These are phyloP conservation scores for Euthynnus affinis DNA, from an alignment of 2,797 vertebrate species.

Conservation along the genomic window DNA sequence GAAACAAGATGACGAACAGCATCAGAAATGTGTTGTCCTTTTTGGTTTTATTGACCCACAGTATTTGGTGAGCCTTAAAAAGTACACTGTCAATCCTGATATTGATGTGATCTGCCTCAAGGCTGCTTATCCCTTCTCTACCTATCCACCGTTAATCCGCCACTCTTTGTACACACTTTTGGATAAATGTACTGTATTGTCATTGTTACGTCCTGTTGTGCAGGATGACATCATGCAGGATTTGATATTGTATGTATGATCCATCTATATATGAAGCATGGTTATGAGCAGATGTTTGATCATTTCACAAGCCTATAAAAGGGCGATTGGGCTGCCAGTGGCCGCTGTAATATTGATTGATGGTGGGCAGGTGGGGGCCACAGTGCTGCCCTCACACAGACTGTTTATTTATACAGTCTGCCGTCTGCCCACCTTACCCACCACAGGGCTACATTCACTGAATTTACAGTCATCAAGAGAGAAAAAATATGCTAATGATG, in stretches of 20 bases:
- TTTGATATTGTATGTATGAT: constrained; percentile 72
- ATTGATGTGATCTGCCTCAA: constrained; percentile 26
- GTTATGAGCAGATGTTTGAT: constrained; percentile 87
- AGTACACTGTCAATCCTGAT: constrained; percentile 29
- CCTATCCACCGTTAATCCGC: background rate
- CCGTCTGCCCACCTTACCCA: constrained; percentile 81
- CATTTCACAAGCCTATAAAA: constrained; percentile 84
- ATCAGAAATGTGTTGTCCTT: constrained; percentile 25
- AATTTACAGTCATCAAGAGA: constrained; percentile 81
- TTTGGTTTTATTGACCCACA: constrained; percentile 48
- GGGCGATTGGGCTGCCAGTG: constrained; percentile 82
- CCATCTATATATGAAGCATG: constrained; percentile 77
- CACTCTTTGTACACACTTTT: constrained; percentile 13
- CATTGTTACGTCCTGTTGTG: constrained; percentile 43
- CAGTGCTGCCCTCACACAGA: constrained; percentile 79
- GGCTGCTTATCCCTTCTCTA: background rate
- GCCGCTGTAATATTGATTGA: constrained; percentile 86
- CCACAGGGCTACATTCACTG: constrained; percentile 72
- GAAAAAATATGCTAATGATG: constrained; percentile 78
- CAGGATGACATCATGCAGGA: constrained; percentile 38
- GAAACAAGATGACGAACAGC: constrained; percentile 18
- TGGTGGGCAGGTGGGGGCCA: constrained; percentile 84
- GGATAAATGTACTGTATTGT: constrained; percentile 38
- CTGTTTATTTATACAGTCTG: constrained; percentile 85
- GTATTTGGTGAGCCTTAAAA: constrained; percentile 39